Evolutionary conservation across 2,888 invertebrate species (phyloP).

Genomic region (Philereme vetulata): DNA sequence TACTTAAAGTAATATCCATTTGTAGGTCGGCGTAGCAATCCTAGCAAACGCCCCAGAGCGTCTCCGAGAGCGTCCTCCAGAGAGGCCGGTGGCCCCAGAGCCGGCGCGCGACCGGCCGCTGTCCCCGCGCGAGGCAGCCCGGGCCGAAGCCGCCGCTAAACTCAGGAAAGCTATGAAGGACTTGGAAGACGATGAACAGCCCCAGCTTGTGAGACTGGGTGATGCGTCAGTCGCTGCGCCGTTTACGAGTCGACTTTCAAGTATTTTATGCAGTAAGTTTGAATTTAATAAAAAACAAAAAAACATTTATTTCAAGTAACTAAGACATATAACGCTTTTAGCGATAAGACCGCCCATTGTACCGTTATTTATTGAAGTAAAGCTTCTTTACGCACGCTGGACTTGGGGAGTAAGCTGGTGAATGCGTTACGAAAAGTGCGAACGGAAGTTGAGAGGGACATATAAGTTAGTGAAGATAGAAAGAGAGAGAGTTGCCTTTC

Average conservation of each 20-base stretch:
- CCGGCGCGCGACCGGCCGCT: slow-evolving; percentile 43
- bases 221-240: slow-evolving; percentile 99
- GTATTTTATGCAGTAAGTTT: slow-evolving; percentile 95
- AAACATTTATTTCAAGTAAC: too few species aligned
- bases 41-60: slow-evolving; percentile 91
- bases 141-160: slow-evolving; percentile 70
- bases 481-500: too few species aligned
- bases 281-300: too few species aligned
- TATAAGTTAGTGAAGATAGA: too few species aligned
- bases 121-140: slow-evolving; percentile 57
- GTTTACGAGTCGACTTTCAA: slow-evolving; percentile 98
- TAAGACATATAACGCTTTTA: too few species aligned
- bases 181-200: slow-evolving; percentile 93
- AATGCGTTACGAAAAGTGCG: too few species aligned
- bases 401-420: too few species aligned
- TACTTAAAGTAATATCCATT: background rate
- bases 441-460: too few species aligned
- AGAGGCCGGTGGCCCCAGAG: slow-evolving; percentile 88
- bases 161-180: slow-evolving; percentile 91
- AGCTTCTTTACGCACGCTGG: too few species aligned
- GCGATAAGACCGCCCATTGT: too few species aligned
- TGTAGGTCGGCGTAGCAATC: slow-evolving; percentile 92
- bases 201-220: slow-evolving; percentile 96
- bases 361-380: too few species aligned
- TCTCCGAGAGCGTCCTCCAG: slow-evolving; percentile 58